phyloP scores from a whole-genome alignment of 1,140 invertebrate genomes.

The Cotesia typhae region DNA sequence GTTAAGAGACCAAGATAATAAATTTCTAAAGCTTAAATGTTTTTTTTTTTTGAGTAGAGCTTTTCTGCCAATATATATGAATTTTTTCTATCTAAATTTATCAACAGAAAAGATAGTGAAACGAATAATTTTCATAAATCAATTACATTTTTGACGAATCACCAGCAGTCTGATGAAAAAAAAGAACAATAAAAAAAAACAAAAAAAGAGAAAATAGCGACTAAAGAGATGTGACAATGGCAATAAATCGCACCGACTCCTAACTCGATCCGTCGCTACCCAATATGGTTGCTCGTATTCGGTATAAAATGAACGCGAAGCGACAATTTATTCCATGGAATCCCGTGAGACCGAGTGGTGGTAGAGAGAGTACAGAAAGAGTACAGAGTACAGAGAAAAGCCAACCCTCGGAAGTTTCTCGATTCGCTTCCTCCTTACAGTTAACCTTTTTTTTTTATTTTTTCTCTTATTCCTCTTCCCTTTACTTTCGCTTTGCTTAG shows the following conservation, averaged over 20 bases:
- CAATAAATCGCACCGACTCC: slow-evolving; percentile 27
- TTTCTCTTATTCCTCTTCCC: slow-evolving; percentile 16
- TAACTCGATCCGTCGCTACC: slow-evolving; percentile 26
- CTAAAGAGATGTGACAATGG: slow-evolving; percentile 14
- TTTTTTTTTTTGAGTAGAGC: too few species aligned
- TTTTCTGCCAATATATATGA: too few species aligned
- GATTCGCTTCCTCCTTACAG: slow-evolving; percentile 24
- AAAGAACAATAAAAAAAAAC: slow-evolving; percentile 1
- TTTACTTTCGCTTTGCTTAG: slow-evolving; percentile 14
- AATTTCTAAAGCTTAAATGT: too few species aligned
- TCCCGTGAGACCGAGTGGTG: slow-evolving; percentile 21
- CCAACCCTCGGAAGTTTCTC: slow-evolving; percentile 25
- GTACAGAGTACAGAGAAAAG: too few species aligned
- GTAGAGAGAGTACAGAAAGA: too few species aligned
- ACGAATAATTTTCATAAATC: not conserved
- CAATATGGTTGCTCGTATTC: slow-evolving; percentile 25
- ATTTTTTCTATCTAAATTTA: not conserved
- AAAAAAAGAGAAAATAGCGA: not conserved
- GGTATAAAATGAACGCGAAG: slow-evolving; percentile 26
- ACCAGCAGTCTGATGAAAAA: not conserved
- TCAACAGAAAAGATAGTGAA: not conserved
- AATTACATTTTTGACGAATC: slow-evolving; percentile 8
- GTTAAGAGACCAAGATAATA: too few species aligned
- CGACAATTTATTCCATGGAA: slow-evolving; percentile 31
- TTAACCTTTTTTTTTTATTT: slow-evolving; percentile 5